Base-by-base conservation (phyloP, 1,140 invertebrate species). In the Danaus plexippus region DNA sequence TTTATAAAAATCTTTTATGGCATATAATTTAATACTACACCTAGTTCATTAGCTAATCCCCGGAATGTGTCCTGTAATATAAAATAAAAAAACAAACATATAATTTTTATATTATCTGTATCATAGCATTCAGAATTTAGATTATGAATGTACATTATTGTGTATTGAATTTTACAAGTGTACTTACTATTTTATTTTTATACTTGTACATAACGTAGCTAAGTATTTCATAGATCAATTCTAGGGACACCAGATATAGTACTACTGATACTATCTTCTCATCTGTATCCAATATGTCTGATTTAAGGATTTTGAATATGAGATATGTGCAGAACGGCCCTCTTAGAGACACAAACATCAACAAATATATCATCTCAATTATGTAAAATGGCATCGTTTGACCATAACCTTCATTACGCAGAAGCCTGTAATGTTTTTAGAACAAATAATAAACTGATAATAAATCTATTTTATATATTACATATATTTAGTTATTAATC, bases 121-220 rank as follows among this genome's bases (percentile, higher is more conserved):
- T 32, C 22, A 6, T 32, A 1, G 7, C 22, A 32, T 32, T 32
- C 22, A 32, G 7, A 32, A 32, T 32, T 32, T 32, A 32, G 2
- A 32, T 32, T 15, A 10, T 47, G 10, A 3, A 15, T 15, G 15
- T 15, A 15, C 15, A 15, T 1, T 15, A 15, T 15, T n/a, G n/a
- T n/a, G 3, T 3, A 15, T 15, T 15, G 15, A 43, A 44, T 8
- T 51, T 57, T 47, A 52, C 49, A 54, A 47, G 53, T 41, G 15
- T 54, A 77, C 79, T 85, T 74, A 83, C 80, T 53, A 80, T 69
- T 73, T 68, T 74, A 22, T 61, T 66, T 44, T 69, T 78, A 63
- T 87, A 87, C 68, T 75, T 84, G 64, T 85, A 73, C n/a, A 66
- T 42, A 11, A 85, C 66, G 60, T 81, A 85, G 15, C 79, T 73